A percentile compares a stretch with the other conserved stretches of the same genome.
These are phyloP conservation scores for Ibycter americanus DNA, from an alignment of 2,797 vertebrate genomes.

Conservation along the genomic window DNA sequence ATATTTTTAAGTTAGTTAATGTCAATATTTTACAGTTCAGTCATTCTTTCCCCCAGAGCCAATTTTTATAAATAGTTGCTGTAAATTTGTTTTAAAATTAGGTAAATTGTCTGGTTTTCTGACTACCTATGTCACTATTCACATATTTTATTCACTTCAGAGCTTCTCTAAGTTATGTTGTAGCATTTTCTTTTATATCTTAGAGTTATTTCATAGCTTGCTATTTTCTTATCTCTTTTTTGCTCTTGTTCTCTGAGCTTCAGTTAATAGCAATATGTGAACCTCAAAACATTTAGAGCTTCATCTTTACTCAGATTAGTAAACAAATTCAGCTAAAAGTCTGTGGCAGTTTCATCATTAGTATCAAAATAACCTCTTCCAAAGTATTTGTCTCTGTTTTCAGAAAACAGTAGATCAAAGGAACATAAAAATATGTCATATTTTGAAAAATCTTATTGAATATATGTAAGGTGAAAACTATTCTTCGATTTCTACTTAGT, in stretches of 20 bases:
- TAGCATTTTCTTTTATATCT: neutral
- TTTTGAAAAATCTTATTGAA: neutral
- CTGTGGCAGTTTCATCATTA: neutral
- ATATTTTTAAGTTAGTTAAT: slow-evolving; percentile 23
- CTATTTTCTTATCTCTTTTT: neutral
- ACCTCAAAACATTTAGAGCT: neutral
- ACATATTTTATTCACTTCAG: neutral
- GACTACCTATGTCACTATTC: neutral
- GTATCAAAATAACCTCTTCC: neutral
- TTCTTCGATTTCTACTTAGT: neutral
- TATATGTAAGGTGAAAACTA: neutral
- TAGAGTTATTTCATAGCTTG: neutral
- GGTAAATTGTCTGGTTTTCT: neutral
- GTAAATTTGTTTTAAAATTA: slow-evolving; percentile 13
- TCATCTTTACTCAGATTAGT: neutral
- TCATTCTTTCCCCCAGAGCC: neutral
- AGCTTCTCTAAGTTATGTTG: neutral
- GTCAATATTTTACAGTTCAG: neutral
- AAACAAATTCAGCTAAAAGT: neutral
- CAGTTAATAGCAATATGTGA: neutral
- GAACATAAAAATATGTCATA: neutral
- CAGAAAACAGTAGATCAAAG: neutral
- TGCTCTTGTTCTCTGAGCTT: neutral
- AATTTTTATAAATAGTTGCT: neutral
- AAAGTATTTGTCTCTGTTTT: neutral